Base-by-base conservation (phyloP, 2,888 invertebrate genomes). In the Pantelozetes paolii region DNA sequence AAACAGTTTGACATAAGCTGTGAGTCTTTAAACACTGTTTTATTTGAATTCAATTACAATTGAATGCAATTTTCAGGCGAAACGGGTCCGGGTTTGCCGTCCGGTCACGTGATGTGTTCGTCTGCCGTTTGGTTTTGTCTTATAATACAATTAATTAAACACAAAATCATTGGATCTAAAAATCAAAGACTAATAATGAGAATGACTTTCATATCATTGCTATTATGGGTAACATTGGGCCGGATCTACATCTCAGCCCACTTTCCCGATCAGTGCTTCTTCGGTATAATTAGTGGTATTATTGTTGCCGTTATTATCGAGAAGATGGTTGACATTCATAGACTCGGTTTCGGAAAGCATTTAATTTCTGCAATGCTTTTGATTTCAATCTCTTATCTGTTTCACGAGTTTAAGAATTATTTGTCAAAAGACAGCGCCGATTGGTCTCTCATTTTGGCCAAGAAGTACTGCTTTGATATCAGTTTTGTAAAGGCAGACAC, bases 231-330 rank as follows among this genome's bases (percentile, higher is more conserved):
- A 59, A 23, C 59, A 5, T 59, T 59, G 30, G 59, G 59, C 23
- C 59, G 59, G 18, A 59, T 59, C 5, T 59, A 59, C 59, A 59
- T 59, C 18, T 59, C 59, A 28, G 59, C 59, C 11, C 59, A 59
- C 59, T 59, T 59, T 59, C 59, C 59, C 28, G 59, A 59, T 18
- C 59, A 59, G 18, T 59, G 59, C 59, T 59, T 59, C 23, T n/a
- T 59, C 18, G 59, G 59, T 6, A 28, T 59, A 5, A 1, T 59
- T 2, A 28, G 28, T 1, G 59, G 59, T 11, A 28, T 59, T 28
- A 11, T 59, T 8, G 59, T 59, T 2, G 59, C 59, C 18, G 15
- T 59, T 28, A 59, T 59, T 59, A 18, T 59, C 28, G 59, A 59
- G 1, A 59, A 59, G 18, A 23, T 28, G 28, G 28, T 59, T 28